phyloP scores from a whole-genome alignment of 1,140 invertebrate genomes.

The Adoxophyes honmai region DNA sequence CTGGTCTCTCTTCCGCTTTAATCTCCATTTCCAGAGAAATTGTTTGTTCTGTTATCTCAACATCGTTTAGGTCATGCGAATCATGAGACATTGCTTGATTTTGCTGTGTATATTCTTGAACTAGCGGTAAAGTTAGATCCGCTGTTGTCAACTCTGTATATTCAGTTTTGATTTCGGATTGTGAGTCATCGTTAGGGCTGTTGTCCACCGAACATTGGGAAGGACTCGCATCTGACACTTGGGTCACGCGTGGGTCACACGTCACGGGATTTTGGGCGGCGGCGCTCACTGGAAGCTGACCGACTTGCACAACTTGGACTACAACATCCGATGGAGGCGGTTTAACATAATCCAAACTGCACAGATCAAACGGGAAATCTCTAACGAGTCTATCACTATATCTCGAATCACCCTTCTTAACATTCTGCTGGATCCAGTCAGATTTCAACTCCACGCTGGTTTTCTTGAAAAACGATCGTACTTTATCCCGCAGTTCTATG shows the following conservation, averaged over 20 bases:
- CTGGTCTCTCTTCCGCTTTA: conserved; percentile 45
- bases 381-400: conserved; percentile 23
- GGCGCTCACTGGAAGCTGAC: conserved; percentile 68
- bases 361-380: conserved; percentile 41
- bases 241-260: conserved; percentile 65
- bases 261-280: conserved; percentile 69
- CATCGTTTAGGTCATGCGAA: conserved; percentile 33
- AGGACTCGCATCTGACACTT: conserved; percentile 62
- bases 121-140: conserved; percentile 53
- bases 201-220: conserved; percentile 63
- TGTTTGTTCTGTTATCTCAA: conserved; percentile 38
- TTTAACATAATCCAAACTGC: conserved; percentile 50
- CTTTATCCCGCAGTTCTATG: conserved; percentile 51
- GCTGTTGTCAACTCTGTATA: conserved; percentile 69
- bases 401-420: conserved; percentile 22
- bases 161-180: conserved; percentile 55
- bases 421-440: conserved; percentile 30
- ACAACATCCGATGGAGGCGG: conserved; percentile 35
- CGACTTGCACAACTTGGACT: conserved; percentile 72
- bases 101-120: conserved; percentile 47
- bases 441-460: conserved; percentile 42
- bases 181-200: conserved; percentile 46
- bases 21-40: conserved; percentile 54
- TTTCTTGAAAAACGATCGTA: conserved; percentile 55
- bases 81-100: conserved; percentile 30